Percentiles rank a stretch among this genome's conserved stretches.
Evolutionary conservation across 30 jellyfish, hydroid and myxozoan species (phyloP).

Genomic region (Pelagia noctiluca): DNA sequence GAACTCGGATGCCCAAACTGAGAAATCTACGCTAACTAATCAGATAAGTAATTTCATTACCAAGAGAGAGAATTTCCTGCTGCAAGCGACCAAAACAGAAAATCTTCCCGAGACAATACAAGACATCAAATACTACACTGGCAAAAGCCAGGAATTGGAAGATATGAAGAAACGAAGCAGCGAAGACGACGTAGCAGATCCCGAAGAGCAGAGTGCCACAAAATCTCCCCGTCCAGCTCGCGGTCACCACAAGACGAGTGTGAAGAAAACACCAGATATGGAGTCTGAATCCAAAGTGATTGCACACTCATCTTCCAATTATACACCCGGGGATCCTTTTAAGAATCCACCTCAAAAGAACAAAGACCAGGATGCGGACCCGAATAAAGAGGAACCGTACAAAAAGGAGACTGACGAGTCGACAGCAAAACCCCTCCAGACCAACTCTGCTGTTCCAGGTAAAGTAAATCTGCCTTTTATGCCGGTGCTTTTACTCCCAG

Average conservation of each 20-base stretch:
- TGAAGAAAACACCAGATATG: conserved; percentile 39
- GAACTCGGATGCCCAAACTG: too few relatives aligned
- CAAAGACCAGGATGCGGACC: conserved; percentile 27
- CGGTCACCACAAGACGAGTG: background rate
- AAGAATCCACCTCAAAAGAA: conserved; percentile 34
- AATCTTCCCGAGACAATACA: conserved; percentile 65
- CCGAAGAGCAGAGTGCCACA: background rate
- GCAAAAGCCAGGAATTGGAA: conserved; percentile 61
- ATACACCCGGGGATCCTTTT: conserved; percentile 75
- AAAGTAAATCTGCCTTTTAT: conserved; percentile 29
- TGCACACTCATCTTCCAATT: conserved; percentile 65
- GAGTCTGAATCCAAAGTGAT: conserved; percentile 69
- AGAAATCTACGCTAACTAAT: too few relatives aligned
- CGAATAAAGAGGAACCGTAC: conserved; percentile 56
- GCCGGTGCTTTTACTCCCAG: conserved; percentile 58
- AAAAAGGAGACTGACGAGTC: conserved; percentile 19
- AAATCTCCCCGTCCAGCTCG: background rate
- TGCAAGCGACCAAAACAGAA: conserved; percentile 29
- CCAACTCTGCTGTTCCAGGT: background rate
- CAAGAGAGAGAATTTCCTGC: background rate
- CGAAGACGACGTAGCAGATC: conserved; percentile 26
- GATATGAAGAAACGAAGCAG: conserved; percentile 75
- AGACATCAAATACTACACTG: conserved; percentile 61
- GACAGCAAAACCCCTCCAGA: background rate
- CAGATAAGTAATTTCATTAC: too few relatives aligned